Percentiles rank a stretch among this genome's conserved stretches.
These are phyloP conservation scores for Perithous albicinctus DNA, from an alignment of 2,888 invertebrate species.

Conservation along the genomic window DNA sequence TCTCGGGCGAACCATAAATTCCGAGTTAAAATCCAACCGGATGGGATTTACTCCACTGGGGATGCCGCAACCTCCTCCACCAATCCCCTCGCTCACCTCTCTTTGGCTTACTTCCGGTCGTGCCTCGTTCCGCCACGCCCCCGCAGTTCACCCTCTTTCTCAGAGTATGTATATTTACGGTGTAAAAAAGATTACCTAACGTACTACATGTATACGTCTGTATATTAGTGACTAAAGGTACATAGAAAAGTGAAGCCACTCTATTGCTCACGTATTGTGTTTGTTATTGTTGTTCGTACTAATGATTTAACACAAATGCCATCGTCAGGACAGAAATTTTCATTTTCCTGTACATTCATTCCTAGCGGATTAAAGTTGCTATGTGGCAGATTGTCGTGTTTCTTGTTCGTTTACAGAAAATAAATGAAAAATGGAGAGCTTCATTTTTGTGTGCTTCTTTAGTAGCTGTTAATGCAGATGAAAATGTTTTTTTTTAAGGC, in stretches of 20 bases:
- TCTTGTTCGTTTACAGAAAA: too few species aligned
- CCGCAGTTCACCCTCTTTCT: conserved; percentile 22
- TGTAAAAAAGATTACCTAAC: background rate
- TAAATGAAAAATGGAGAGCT: too few species aligned
- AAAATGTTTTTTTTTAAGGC: too few species aligned
- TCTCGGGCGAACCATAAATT: conserved; percentile 78
- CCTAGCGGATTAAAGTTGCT: too few species aligned
- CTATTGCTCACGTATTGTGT: background rate
- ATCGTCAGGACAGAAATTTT: too few species aligned
- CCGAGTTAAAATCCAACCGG: conserved; percentile 81
- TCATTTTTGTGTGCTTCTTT: too few species aligned
- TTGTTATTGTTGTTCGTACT: background rate
- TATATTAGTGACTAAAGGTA: background rate
- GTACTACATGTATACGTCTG: background rate
- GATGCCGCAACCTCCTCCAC: conserved; percentile 72
- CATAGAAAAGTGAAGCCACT: background rate
- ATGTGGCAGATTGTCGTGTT: too few species aligned
- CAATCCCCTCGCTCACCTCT: conserved; percentile 62
- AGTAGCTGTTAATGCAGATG: too few species aligned
- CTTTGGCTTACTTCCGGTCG: conserved; percentile 33
- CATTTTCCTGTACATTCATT: too few species aligned
- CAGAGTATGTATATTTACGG: conserved; percentile 35
- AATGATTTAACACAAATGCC: too few species aligned
- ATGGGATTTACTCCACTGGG: conserved; percentile 79
- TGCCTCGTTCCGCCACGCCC: conserved; percentile 62